Base-by-base conservation (phyloP, 2,888 invertebrate species). In the Zele albiditarsus region DNA sequence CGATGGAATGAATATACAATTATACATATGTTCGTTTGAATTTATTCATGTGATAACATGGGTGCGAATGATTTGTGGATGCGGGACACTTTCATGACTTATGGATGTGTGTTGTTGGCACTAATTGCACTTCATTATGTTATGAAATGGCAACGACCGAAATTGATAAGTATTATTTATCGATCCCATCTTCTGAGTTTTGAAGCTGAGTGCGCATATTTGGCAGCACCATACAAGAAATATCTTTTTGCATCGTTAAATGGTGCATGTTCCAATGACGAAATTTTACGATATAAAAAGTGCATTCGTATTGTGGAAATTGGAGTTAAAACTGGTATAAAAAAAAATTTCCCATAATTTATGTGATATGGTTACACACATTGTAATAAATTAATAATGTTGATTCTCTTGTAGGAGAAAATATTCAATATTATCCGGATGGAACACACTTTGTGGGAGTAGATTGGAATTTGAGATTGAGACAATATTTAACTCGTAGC, bases 301-400 rank as follows among this genome's bases (percentile, higher is more conserved):
- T 76, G 80, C 33, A 84, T 88, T 63, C 83, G 88, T 20, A 71
- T 88, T 12, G 80, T 88, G 23, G 88, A 88, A 79, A 88, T 88
- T 74, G 87, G 87, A 20, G 86, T 88, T 0, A 88, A 88, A 83
- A 88, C 87, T 68, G 88, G 87, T 88, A 65, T 12, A 42, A 31
- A 28, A 49, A 38, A 38, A 28, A 53, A 66, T 25, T 33, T 23
- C 10, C 42, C 38, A 74, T 38, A 38, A 38, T 12, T 12, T 8
- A 31, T 6, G 8, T 8, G 38, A 38, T 38, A 38, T 12, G 12
- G 12, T 38, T n/a, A 70, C 20, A 70, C 28, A 42, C 16, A 57
- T 57, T 14, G 16, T 28, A 58, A 42, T 27, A 3, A 23, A 46
- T 33, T 49, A 33, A 53, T 23, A n/a, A n/a, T n/a, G n/a, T 25